Conservation (phyloP, 92 coral and sea anemone species). For the Parazoanthus swiftii region DNA sequence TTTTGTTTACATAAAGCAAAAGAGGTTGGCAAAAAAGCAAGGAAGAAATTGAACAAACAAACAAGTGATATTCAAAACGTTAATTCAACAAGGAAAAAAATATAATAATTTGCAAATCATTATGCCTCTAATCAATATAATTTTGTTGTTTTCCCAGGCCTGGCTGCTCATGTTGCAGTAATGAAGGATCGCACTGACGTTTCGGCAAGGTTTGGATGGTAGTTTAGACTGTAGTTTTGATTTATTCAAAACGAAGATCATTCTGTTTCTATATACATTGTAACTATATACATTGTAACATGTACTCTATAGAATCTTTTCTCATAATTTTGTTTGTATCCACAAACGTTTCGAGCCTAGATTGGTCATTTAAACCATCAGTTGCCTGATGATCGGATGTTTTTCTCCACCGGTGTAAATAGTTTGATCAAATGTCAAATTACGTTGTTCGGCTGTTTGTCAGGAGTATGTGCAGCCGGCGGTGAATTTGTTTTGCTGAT, state of each 20-base stretch:
- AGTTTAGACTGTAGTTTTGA: background rate
- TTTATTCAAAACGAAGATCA: background rate
- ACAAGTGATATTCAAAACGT: no score
- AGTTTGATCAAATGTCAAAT: no score
- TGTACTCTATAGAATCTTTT: no score
- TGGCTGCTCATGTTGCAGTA: constrained; percentile 77
- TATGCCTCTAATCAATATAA: background rate
- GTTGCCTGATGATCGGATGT: background rate
- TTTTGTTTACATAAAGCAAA: no score
- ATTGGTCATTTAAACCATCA: background rate
- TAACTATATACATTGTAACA: background rate
- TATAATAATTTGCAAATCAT: background rate
- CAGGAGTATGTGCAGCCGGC: no score
- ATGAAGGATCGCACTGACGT: constrained; percentile 76
- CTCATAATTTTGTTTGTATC: no score
- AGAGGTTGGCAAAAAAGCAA: no score
- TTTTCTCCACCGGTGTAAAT: background rate
- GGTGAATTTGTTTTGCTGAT: no score
- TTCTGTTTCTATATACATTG: background rate
- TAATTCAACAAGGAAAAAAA: no score
- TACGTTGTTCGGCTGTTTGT: no score
- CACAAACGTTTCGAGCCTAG: no score
- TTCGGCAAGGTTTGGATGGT: constrained; percentile 68
- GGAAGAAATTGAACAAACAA: no score
- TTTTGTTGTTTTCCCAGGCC: constrained; percentile 46